Evolutionary conservation across 2,113 vertebrate species (phyloP).

Genomic region (Oreochromis tanganicae): DNA sequence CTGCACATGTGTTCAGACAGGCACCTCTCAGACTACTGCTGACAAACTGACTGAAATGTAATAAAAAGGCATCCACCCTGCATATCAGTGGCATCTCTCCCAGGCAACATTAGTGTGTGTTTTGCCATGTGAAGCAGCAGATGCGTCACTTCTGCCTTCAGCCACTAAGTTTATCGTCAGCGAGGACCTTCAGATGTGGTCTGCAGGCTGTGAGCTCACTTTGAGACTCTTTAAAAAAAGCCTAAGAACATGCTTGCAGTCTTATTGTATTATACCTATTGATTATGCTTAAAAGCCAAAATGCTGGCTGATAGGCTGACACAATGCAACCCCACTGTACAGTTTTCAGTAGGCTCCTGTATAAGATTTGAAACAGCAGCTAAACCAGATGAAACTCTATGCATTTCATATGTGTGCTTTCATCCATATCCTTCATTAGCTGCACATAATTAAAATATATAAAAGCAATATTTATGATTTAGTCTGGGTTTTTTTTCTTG

Average conservation of each 20-base stretch:
- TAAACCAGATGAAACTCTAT: not conserved
- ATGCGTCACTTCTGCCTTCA: conserved; percentile 3
- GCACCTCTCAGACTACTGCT: not conserved
- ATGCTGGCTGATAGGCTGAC: not conserved
- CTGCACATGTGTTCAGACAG: not conserved
- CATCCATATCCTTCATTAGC: not conserved
- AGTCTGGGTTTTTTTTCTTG: not conserved
- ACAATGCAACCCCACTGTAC: not conserved
- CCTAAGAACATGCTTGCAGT: not conserved
- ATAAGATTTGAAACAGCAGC: not conserved
- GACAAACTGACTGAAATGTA: not conserved
- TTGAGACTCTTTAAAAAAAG: not conserved
- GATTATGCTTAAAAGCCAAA: not conserved
- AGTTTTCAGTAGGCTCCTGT: not conserved
- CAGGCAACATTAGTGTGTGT: not conserved
- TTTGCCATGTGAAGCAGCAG: not conserved
- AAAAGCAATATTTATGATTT: not conserved
- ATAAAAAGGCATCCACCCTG: not conserved
- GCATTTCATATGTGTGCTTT: not conserved
- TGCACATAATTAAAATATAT: not conserved
- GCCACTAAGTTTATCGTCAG: not conserved
- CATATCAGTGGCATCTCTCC: not conserved
- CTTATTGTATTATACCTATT: not conserved
- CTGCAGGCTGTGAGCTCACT: not conserved
- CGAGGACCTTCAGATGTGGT: not conserved